Percentiles rank a stretch among this genome's conserved stretches.
Conservation (phyloP, 2,113 vertebrate genomes). For the Phalacrocorax aristotelis region DNA sequence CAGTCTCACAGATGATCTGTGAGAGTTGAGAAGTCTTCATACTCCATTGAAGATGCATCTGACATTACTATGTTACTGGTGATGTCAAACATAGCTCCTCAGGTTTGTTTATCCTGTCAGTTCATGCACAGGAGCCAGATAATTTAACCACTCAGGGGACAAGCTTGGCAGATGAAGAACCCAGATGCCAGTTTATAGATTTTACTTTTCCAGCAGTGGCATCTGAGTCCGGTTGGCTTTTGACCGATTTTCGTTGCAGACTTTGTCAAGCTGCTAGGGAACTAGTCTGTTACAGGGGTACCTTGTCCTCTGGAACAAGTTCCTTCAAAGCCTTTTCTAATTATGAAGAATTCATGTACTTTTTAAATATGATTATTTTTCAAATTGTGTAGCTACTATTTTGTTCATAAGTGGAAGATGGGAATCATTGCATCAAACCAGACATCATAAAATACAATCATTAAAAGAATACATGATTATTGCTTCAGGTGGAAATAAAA, state of each 20-base stretch:
- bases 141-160: conserved; percentile 1
- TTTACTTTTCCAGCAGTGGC: neutral
- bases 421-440: neutral
- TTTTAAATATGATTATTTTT: neutral
- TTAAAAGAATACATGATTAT: neutral
- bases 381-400: neutral
- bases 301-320: neutral
- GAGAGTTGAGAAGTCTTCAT: neutral
- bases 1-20: neutral
- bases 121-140: neutral
- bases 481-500: neutral
- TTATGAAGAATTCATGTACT: neutral
- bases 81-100: neutral
- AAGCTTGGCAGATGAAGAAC: conserved; percentile 28
- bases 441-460: neutral
- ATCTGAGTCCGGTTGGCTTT: neutral
- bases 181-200: neutral
- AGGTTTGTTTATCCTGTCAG: conserved; percentile 17
- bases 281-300: neutral
- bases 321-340: neutral
- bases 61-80: neutral
- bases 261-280: neutral
- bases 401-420: neutral
- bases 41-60: neutral
- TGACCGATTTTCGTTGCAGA: neutral